A percentile compares a stretch with the other conserved stretches of the same genome.
Conservation (phyloP, 2,888 invertebrate species). For the Sarcophaga variegata region DNA sequence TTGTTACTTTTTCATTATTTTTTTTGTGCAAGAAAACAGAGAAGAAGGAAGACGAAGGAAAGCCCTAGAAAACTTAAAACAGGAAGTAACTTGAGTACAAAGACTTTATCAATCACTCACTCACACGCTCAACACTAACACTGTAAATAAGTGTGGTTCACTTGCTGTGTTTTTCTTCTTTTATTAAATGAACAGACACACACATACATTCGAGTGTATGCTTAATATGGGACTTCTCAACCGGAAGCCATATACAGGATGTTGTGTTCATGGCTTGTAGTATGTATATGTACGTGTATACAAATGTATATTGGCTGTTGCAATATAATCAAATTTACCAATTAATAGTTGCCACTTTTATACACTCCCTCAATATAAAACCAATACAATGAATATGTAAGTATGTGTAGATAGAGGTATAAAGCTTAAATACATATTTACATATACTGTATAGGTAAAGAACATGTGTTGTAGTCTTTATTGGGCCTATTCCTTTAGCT, state of each 20-base stretch:
- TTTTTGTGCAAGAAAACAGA: not conserved
- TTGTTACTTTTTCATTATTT: not conserved
- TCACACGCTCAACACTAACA: not conserved
- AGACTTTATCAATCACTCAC: not conserved
- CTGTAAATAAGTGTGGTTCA: not conserved
- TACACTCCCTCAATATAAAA: not conserved
- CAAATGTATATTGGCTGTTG: not conserved
- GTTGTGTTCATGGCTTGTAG: not conserved
- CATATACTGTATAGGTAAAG: not conserved
- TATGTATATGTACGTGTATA: not conserved
- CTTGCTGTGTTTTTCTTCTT: not conserved
- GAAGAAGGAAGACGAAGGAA: not conserved
- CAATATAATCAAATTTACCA: constrained; percentile 57
- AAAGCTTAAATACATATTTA: not conserved
- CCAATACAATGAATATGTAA: not conserved
- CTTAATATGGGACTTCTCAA: constrained; percentile 22
- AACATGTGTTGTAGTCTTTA: not conserved
- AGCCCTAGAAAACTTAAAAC: constrained; percentile 31
- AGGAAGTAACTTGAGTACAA: constrained; percentile 48
- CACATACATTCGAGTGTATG: not conserved
- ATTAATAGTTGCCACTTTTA: constrained; percentile 54
- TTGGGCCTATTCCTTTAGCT: not conserved
- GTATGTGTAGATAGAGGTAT: not conserved
- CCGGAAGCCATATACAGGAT: constrained; percentile 55
- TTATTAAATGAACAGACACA: not conserved